phyloP scores from a whole-genome alignment of 2,113 vertebrate species.

The Ovis canadensis region DNA sequence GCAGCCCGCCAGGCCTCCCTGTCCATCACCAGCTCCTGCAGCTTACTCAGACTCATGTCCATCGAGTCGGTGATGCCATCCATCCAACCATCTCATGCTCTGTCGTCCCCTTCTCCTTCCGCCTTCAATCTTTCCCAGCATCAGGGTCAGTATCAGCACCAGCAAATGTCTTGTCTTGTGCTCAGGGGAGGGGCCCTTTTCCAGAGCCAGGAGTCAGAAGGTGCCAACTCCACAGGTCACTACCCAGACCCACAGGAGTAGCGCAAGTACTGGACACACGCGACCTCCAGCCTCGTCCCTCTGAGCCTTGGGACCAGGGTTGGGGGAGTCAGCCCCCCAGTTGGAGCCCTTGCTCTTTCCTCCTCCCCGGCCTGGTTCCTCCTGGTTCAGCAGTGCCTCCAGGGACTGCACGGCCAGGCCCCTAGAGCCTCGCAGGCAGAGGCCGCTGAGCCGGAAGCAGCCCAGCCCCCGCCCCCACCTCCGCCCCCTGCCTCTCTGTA shows the following conservation, averaged over 20 bases:
- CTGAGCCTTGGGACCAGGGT: background rate
- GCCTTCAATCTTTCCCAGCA: background rate
- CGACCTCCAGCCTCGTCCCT: background rate
- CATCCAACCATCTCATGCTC: background rate
- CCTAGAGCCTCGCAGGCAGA: background rate
- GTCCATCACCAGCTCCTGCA: background rate
- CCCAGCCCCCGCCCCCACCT: background rate
- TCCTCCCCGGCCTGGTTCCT: background rate
- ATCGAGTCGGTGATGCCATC: background rate
- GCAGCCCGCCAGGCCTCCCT: background rate
- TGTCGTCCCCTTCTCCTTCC: background rate
- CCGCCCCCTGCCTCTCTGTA: background rate
- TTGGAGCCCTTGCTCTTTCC: background rate
- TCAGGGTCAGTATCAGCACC: background rate
- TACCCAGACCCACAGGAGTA: background rate
- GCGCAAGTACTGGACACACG: accelerated
- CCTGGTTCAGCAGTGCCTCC: background rate
- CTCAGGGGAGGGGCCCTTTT: background rate
- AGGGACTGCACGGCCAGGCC: no score
- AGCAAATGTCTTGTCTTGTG: background rate
- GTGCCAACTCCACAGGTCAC: accelerated
- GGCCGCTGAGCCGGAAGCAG: background rate
- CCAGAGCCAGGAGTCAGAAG: background rate
- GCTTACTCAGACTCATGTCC: background rate
- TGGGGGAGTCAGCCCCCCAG: no score